Evolutionary conservation across 2,113 vertebrate species (phyloP), one percentile per base, ranked within the genome.

Genomic region (Speoplatyrhinus poulsoni): DNA sequence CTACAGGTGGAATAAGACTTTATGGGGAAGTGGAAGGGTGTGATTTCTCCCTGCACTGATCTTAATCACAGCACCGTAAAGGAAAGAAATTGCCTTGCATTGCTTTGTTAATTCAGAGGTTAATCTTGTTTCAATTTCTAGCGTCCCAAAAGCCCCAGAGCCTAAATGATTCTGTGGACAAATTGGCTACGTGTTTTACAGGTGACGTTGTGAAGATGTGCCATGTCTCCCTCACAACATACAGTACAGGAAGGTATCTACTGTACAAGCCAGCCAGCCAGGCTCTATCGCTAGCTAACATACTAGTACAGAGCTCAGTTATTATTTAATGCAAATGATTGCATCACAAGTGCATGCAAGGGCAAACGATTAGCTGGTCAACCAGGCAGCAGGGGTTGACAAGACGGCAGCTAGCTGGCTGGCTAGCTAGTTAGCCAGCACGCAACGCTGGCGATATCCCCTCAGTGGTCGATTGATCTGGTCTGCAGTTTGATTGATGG

Each of bases 401-500:
- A 67, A 41, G 36, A 5, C 4, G 48, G 66, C 32, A 3, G 11
- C 74, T 60, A 54, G 41, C 6, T 26, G 26, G 19, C 46, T 67
- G 54, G 74, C 66, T 59, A 64, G 17, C 50, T 12, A 80, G 67
- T 59, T 76, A 58, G 57, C 70, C 62, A 26, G 2, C 63, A 41
- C 0, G 46, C 62, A 49, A 52, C n/a, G 19, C 83, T 74, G 75
- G 79, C 72, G 83, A 88, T 85, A 87, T 79, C 76, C 81, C 72
- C 79, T 81, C 79, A 76, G 69, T 76, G 82, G 60, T 80, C 75
- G 90, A 90, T 91, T 84, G 91, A 92, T 91, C 82, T 64, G 80
- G 79, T 69, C 87, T 72, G 81, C 60, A 3, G 75, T 85, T 84
- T 90, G 90, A 92, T 86, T 87, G 81, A 91, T 90, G 85, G 69